phyloP scores from a whole-genome alignment of 1,140 invertebrate species.

The Drosophila pectinifera region DNA sequence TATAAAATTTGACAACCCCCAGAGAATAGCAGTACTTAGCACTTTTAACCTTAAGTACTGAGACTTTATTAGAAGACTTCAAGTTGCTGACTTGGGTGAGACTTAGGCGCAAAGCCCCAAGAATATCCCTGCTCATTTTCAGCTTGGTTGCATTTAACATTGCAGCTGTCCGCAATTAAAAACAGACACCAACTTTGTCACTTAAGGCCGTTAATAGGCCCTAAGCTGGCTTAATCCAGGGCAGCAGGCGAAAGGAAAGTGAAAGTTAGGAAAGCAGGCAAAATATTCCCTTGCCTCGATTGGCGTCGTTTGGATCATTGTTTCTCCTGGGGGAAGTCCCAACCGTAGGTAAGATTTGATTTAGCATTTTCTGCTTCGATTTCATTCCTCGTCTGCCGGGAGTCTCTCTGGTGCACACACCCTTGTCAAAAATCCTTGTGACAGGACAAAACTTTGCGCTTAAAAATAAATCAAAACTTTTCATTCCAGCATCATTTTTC shows the following conservation, averaged over 20 bases:
- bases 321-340: conserved; percentile 13
- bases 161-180: conserved; percentile 48
- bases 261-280: conserved; percentile 21
- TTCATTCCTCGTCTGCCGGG: conserved; percentile 20
- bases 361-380: conserved; percentile 51
- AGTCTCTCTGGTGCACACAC: conserved; percentile 22
- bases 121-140: conserved; percentile 40
- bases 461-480: conserved; percentile 59
- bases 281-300: conserved; percentile 8
- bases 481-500: conserved; percentile 38
- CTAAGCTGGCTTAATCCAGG: conserved; percentile 39
- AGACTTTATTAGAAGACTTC: background rate
- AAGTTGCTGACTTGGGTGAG: conserved; percentile 6
- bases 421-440: conserved; percentile 54
- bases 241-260: conserved; percentile 32
- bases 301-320: conserved; percentile 33
- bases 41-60: background rate
- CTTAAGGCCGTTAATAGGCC: conserved; percentile 38
- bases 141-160: conserved; percentile 27
- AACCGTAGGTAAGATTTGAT: conserved; percentile 25
- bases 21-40: background rate
- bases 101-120: conserved; percentile 4
- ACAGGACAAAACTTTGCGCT: conserved; percentile 50
- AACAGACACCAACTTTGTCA: conserved; percentile 35
- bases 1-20: background rate